A percentile compares a stretch with the other conserved stretches of the same genome.
Evolutionary conservation across 2,797 vertebrate genomes (phyloP).

Genomic region (Sebastes cheni): DNA sequence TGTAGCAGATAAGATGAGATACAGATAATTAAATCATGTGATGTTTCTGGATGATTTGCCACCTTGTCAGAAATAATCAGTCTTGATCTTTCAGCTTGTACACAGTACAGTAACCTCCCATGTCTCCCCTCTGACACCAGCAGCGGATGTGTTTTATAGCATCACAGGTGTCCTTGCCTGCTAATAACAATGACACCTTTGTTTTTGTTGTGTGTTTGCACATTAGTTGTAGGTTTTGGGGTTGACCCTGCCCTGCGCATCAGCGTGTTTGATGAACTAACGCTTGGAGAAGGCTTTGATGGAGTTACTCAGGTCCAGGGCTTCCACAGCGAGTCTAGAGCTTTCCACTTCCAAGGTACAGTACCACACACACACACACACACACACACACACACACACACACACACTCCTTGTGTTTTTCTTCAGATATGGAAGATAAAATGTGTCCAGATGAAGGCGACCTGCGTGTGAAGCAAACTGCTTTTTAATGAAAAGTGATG

Average conservation of each 20-base stretch:
- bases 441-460: neutral
- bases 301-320: conserved; percentile 96
- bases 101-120: conserved; percentile 1
- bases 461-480: neutral
- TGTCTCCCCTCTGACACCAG: conserved; percentile 3
- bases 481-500: neutral
- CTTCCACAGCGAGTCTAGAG: conserved; percentile 95
- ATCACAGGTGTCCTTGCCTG: conserved; percentile 30
- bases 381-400: conserved; percentile 12
- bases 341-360: conserved; percentile 97
- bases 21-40: neutral
- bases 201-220: conserved; percentile 35
- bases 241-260: conserved; percentile 95
- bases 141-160: neutral
- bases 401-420: conserved; percentile 7
- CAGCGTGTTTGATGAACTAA: conserved; percentile 91
- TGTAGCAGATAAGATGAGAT: conserved; percentile 2
- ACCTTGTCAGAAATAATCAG: neutral
- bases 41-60: conserved; percentile 6
- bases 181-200: conserved; percentile 25
- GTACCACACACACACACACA: conserved; percentile 23
- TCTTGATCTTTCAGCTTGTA: neutral
- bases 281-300: conserved; percentile 85
- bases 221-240: conserved; percentile 90
- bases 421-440: neutral